Percentiles rank a stretch among this genome's conserved stretches.
These are phyloP conservation scores for Cephalopterus ornatus DNA, from an alignment of 2,113 vertebrate species.

Conservation along the genomic window DNA sequence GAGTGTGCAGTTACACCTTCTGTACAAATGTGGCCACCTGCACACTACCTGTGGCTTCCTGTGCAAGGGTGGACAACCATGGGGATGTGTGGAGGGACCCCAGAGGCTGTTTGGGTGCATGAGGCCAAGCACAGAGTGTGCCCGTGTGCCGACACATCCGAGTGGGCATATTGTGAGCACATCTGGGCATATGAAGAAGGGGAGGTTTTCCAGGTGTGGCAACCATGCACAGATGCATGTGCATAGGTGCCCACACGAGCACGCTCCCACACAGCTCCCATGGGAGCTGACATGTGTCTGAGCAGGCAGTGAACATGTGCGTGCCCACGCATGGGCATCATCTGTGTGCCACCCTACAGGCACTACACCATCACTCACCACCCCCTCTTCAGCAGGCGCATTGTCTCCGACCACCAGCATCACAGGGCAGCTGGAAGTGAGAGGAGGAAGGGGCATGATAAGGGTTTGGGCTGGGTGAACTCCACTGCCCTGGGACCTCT, in stretches of 20 bases:
- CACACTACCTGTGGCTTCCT: background rate
- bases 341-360: background rate
- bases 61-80: background rate
- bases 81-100: background rate
- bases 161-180: background rate
- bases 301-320: background rate
- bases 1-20: too few species aligned
- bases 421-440: constrained; percentile 84
- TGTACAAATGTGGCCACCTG: background rate
- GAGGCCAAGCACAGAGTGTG: fast-evolving
- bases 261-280: fast-evolving
- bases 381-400: constrained; percentile 90
- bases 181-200: background rate
- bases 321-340: fast-evolving
- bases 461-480: background rate
- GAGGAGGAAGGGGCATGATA: background rate
- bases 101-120: background rate
- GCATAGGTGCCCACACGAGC: background rate
- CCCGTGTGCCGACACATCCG: fast-evolving
- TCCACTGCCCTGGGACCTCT: background rate
- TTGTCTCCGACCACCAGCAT: constrained; percentile 98
- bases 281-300: background rate
- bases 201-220: background rate
- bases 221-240: background rate
- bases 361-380: constrained; percentile 78